Base-by-base conservation (phyloP, 2,113 vertebrate species). In the Ophthalmolycus amberensis region DNA sequence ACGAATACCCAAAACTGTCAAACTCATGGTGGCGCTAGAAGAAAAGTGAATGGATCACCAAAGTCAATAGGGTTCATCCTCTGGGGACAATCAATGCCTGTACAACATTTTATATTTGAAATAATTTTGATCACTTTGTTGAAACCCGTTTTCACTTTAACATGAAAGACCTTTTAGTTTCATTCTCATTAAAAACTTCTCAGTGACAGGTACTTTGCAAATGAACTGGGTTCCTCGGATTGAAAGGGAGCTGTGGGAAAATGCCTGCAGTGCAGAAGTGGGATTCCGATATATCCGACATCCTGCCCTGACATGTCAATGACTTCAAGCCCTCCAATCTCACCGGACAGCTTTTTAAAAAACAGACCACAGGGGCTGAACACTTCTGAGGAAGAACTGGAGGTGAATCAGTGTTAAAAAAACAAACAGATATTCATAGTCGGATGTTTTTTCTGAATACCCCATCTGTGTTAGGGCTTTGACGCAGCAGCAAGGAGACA, bases 401-500 rank as follows among this genome's bases (percentile, higher is more conserved):
- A 40, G 7, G 18, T 12, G 11, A 46, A 37, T 27, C n/a, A 38
- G 44, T 32, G 25, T 56, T 4, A 18, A 58, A 3, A 3, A 1
- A 16, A 38, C 32, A 70, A 25, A 52, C 18, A 9, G 20, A 12
- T 20, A 29, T n/a, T 38, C 32, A 38, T 4, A 42, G 29, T 29
- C 29, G 29, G 2, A 29, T 29, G 29, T 29, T 29, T 29, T 37
- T 1, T 56, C 4, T 14, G 32, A 6, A 15, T 56, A 11, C 64
- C 1, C 20, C 50, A 16, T 70, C 32, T 72, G 18, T 65, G 8
- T 67, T 5, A 95, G 94, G 93, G 95, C 15, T 87, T 93, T 20
- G 95, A 94, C 6, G 86, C 68, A 15, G 90, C 93, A 25, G 90
- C 77, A 10, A 93, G 94, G 25, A 91, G 76, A 73, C 93, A 93